A percentile compares a stretch with the other conserved stretches of the same genome.
phyloP scores from a whole-genome alignment of 92 coral and sea anemone species.

The Heteractis magnifica region DNA sequence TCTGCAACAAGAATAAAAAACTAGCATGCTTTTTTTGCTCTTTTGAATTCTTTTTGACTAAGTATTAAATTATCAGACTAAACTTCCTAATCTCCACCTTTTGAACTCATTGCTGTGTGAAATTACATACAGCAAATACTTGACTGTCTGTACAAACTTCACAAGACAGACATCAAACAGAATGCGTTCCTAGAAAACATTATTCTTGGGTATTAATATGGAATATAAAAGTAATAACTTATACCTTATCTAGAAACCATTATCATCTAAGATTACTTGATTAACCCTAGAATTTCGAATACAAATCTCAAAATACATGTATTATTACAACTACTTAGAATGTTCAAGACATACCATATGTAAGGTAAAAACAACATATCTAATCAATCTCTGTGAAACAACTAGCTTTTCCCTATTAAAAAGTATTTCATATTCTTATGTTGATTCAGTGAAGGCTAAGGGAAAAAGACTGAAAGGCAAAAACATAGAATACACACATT shows the following conservation, averaged over 20 bases:
- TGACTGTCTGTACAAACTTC: constrained; percentile 2
- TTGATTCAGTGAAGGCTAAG: not conserved
- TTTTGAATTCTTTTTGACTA: not conserved
- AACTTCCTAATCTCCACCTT: not conserved
- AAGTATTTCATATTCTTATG: not conserved
- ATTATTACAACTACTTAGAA: not conserved
- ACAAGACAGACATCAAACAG: not conserved
- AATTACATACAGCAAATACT: not conserved
- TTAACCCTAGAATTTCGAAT: not conserved
- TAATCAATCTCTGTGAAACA: not conserved
- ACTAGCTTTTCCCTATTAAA: not conserved
- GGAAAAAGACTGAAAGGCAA: not conserved
- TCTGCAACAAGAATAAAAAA: not conserved
- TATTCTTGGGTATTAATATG: not conserved
- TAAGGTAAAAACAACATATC: not conserved
- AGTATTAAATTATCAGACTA: not conserved
- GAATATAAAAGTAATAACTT: not conserved
- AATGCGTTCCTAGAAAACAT: not conserved
- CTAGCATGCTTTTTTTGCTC: not conserved
- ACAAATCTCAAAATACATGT: not conserved
- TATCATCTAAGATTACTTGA: not conserved
- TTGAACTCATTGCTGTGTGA: not conserved
- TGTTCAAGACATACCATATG: not conserved
- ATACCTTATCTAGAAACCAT: not conserved
- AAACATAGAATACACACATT: not conserved